phyloP scores from a whole-genome alignment of 1,140 invertebrate genomes.

The Drosophila seguyi region DNA sequence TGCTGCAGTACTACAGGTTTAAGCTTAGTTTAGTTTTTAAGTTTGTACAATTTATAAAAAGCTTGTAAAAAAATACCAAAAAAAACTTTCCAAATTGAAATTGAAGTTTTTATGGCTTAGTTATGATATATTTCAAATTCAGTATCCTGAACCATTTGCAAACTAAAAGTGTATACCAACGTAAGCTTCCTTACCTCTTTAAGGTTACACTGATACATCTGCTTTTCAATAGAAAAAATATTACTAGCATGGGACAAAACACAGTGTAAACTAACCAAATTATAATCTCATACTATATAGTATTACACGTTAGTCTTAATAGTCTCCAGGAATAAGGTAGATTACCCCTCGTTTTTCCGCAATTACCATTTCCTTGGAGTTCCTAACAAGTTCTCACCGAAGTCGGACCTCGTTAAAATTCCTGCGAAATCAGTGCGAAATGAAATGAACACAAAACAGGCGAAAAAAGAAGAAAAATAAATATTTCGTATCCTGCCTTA shows the following conservation, averaged over 20 bases:
- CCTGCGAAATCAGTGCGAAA: constrained; percentile 67
- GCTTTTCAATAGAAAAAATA: not conserved
- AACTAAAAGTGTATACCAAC: too few species aligned
- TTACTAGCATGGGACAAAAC: not conserved
- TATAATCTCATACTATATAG: not conserved
- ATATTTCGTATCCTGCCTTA: constrained; percentile 55
- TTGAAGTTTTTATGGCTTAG: too few species aligned
- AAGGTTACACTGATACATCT: not conserved
- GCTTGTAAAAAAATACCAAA: too few species aligned
- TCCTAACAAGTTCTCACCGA: constrained; percentile 8
- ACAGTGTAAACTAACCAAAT: not conserved
- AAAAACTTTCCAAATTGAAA: too few species aligned
- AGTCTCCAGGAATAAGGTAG: not conserved
- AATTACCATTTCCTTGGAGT: constrained; percentile 8
- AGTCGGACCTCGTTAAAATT: constrained; percentile 72
- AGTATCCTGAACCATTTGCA: too few species aligned
- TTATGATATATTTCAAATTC: too few species aligned
- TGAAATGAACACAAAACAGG: constrained; percentile 27
- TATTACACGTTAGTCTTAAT: not conserved
- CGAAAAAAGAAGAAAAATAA: constrained; percentile 20
- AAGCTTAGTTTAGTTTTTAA: too few species aligned
- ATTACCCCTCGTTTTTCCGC: not conserved
- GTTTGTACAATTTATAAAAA: too few species aligned
- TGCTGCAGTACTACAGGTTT: too few species aligned
- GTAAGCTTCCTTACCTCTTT: too few species aligned